phyloP scores from a whole-genome alignment of 2,113 vertebrate species.

The Carettochelys insculpta region DNA sequence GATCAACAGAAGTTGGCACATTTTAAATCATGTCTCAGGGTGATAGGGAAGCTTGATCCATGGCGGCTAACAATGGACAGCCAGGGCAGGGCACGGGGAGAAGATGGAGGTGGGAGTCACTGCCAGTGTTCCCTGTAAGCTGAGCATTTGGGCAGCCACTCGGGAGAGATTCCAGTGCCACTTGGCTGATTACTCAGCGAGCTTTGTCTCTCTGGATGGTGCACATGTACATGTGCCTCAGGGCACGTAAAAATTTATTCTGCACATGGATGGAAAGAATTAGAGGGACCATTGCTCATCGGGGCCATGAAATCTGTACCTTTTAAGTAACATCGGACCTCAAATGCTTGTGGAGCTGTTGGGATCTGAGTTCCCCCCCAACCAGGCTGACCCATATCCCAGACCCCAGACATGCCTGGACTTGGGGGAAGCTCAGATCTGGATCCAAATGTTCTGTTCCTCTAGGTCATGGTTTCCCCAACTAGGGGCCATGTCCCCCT shows the following conservation, averaged over 20 bases:
- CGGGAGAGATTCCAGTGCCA: no score
- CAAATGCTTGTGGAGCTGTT: rapidly evolving
- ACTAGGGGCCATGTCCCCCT: no score
- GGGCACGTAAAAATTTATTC: no score
- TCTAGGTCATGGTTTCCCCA: no score
- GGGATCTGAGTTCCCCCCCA: not conserved
- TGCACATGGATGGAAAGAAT: no score
- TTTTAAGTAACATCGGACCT: not conserved
- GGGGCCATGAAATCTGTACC: not conserved
- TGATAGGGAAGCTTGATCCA: not conserved
- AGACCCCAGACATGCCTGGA: not conserved
- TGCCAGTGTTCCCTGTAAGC: no score
- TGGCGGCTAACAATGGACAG: not conserved
- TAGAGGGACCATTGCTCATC: no score
- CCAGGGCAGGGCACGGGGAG: not conserved
- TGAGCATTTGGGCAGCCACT: no score
- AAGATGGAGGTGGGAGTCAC: not conserved
- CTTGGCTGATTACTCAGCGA: no score
- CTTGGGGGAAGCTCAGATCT: not conserved
- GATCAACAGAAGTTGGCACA: not conserved
- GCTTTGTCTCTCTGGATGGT: no score
- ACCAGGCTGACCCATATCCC: not conserved
- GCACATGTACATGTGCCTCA: no score
- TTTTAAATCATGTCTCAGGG: not conserved
- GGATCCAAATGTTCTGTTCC: rapidly evolving